Evolutionary conservation across 2,113 vertebrate species (phyloP).

Genomic region (Hyaena hyaena): DNA sequence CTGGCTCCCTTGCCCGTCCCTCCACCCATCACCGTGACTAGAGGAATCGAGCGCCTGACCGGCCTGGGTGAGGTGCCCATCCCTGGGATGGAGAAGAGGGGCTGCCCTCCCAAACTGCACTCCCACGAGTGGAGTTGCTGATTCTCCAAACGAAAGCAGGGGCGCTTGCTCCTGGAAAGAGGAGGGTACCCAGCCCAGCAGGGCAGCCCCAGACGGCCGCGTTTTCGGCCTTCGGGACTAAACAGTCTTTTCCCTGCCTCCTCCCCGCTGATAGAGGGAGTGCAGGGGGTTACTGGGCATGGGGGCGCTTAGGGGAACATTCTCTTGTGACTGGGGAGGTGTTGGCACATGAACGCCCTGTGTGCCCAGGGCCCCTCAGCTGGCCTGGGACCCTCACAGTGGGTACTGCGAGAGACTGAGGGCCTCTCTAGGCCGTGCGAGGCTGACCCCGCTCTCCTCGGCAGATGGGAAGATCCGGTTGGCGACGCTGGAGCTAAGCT

Average conservation of each 20-base stretch:
- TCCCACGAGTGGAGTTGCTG: not conserved
- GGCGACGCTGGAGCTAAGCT: slow-evolving; percentile 96
- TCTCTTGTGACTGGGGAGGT: not conserved
- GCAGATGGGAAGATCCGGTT: slow-evolving; percentile 96
- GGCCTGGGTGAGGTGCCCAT: not conserved
- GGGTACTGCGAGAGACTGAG: not conserved
- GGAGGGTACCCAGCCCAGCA: not conserved
- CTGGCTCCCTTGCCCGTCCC: not conserved
- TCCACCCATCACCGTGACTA: not conserved
- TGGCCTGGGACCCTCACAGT: not conserved
- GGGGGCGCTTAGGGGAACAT: not conserved
- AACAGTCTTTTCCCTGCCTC: not conserved
- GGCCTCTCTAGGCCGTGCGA: fast-evolving
- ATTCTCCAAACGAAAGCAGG: not conserved
- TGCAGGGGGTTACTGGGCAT: not conserved
- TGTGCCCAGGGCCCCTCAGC: not conserved
- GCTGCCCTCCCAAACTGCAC: not conserved
- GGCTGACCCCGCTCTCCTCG: slow-evolving; percentile 51
- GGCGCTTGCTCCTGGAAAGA: not conserved
- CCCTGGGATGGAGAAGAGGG: not conserved
- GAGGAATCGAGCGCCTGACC: not conserved
- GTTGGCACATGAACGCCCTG: not conserved
- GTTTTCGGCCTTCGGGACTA: not conserved
- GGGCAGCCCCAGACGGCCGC: not conserved
- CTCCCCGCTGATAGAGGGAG: not conserved